Evolutionary conservation across 35 echinoderm and acorn worm genomes (phyloP), one percentile per base, ranked within the genome.

Genomic region (Lytechinus pictus): DNA sequence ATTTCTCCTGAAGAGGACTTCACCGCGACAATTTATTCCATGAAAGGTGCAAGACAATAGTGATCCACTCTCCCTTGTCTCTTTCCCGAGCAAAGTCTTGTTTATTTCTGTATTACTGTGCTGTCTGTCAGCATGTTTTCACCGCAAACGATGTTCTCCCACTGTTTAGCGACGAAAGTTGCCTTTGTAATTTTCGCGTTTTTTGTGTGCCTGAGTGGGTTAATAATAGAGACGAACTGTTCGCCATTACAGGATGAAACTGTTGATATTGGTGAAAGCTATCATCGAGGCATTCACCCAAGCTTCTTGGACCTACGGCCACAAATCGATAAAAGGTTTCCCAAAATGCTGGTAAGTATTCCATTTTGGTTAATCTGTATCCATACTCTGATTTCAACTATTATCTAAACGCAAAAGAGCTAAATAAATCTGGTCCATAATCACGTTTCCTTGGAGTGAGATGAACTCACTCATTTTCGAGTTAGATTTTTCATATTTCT

Each of bases 301-400:
- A 79, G 66, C 8, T 79, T 79, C 66, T 24, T 79, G 19, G 66
- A 79, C 66, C 12, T 79, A n/a, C 66, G 66, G 66, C 66, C 66
- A 7, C 16, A 79, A 79, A 79, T 79, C 66, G 66, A 79, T 24
- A 79, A 79, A 79, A 79, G 66, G 19, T 79, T 79, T 79, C 66
- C 66, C 19, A 79, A 79, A 79, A 79, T 79, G 66, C 66, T 79
- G 66, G 66, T 79, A 79, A 79, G 66, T 79, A 79, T 24, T 79
- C n/a, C 4, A 79, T 6, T n/a, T n/a, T n/a, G n/a, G n/a, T n/a
- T n/a, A n/a, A n/a, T n/a, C 3, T 79, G 66, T 14, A 24, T 58
- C 9, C 16, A 79, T 79, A 79, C 9, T 79, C 8, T 79, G 19
- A 79, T 79, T 44, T 44, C 33, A 44, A 44, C 33, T 44, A 44